phyloP scores from a whole-genome alignment of 2,113 vertebrate species.

The Hystrix brachyura region DNA sequence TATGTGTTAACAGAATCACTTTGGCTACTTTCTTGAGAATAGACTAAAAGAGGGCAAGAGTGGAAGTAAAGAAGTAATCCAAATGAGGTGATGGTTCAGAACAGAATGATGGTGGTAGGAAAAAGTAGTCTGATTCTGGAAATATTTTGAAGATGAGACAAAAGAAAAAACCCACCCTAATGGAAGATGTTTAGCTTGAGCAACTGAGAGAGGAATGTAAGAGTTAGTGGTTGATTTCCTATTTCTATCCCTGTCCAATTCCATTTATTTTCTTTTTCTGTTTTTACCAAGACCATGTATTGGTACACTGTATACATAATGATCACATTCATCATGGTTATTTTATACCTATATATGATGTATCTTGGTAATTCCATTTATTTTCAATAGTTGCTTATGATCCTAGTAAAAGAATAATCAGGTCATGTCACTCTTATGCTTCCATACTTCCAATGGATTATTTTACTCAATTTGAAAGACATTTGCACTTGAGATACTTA shows the following conservation, averaged over 20 bases:
- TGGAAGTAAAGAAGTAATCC: not conserved
- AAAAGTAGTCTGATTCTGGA: not conserved
- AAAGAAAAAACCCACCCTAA: not conserved
- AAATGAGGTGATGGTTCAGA: not conserved
- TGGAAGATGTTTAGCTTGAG: not conserved
- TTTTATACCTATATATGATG: no score
- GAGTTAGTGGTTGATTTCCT: not conserved
- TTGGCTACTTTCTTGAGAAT: not conserved
- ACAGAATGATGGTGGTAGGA: not conserved
- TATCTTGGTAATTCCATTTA: not conserved
- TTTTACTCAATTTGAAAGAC: not conserved
- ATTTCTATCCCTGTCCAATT: constrained; percentile 15
- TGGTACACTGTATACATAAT: no score
- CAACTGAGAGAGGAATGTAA: not conserved
- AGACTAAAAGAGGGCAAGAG: not conserved
- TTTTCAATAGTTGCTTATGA: not conserved
- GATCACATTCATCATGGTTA: no score
- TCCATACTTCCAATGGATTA: not conserved
- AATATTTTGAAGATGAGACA: not conserved
- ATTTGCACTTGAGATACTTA: not conserved
- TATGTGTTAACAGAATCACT: not conserved
- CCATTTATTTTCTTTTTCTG: not conserved
- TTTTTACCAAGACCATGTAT: no score
- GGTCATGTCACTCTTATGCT: not conserved
- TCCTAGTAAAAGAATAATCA: not conserved